These are phyloP conservation scores for Anoplius nigerrimus DNA, from an alignment of 2,888 invertebrate species.

Conservation along the genomic window DNA sequence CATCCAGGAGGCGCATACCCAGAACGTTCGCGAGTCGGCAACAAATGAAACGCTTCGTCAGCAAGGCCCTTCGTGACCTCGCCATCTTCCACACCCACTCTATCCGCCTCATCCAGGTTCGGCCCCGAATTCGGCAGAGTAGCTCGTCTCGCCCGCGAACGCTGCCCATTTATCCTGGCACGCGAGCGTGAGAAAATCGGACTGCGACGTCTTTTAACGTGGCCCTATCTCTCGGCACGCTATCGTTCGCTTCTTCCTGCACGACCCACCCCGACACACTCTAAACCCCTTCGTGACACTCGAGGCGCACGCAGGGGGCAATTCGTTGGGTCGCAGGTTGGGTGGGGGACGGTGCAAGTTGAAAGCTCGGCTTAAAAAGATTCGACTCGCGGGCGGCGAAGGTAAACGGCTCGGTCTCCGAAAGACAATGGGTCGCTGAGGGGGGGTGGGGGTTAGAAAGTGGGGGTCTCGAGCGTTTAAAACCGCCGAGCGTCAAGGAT, in stretches of 20 bases:
- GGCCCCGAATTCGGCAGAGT: no score
- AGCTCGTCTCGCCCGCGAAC: no score
- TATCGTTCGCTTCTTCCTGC: no score
- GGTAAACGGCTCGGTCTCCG: not conserved
- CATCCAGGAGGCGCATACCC: conserved; percentile 16
- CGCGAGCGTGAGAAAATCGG: no score
- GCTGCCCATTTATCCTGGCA: no score
- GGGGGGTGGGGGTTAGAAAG: no score
- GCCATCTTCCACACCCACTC: not conserved
- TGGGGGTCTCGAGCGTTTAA: conserved; percentile 48
- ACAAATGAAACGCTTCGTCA: conserved; percentile 33
- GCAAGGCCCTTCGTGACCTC: conserved; percentile 5
- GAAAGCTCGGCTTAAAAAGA: conserved; percentile 36
- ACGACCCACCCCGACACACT: no score
- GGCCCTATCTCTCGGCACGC: no score
- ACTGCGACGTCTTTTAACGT: no score
- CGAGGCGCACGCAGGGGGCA: no score
- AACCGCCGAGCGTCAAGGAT: conserved; percentile 20
- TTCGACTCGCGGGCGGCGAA: conserved; percentile 7
- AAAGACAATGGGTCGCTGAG: conserved; percentile 36
- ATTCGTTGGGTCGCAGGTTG: not conserved
- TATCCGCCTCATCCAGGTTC: not conserved
- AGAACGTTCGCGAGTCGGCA: conserved; percentile 25
- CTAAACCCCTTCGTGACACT: no score
- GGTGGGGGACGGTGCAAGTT: conserved; percentile 16